Evolutionary conservation across 2,888 invertebrate species (phyloP), one percentile per base, ranked within the genome.

Genomic region (Dolichopus griseipennis): DNA sequence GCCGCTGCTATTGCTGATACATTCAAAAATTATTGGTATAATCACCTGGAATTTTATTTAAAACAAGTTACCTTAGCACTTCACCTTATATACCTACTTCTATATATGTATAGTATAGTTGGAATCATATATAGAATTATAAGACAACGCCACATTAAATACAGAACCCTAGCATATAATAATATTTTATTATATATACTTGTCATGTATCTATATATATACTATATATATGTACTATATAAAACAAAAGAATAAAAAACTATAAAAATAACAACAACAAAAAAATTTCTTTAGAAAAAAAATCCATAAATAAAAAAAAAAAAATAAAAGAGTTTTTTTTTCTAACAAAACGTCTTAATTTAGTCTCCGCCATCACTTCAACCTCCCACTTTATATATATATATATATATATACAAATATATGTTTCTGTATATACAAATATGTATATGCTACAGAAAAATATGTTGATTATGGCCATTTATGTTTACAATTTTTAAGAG

Each of bases 261-360:
- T 27, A n/a, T n/a, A n/a, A n/a, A 34, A 34, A 34, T 34, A 34
- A 34, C 34, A 34, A 34, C 34, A 34, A 34, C 34, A 34, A 34
- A 34, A 34, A 7, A 7, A n/a, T 27, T 10, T 10, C 37, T 37
- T 37, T 37, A 10, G 37, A 10, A 37, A 37, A 37, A 52, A 18
- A 18, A 41, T 41, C 15, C 41, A 41, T 41, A 41, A 41, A 41
- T 18, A 52, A 52, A 52, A 52, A 52, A 6, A 52, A 52, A 52
- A 6, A 15, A 52, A 52, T 18, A 52, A 52, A 6, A 52, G 2
- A 52, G 18, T 3, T 18, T 12, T 52, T 52, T 27, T 52, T 52
- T 52, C 52, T 52, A 52, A 52, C 52, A 52, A 52, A 52, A 52
- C 52, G 52, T 52, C 52, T 52, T 52, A 52, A 52, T 52, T 52